Conservation (phyloP, 2,797 vertebrate genomes). For the Arrhamphus sclerolepis region DNA sequence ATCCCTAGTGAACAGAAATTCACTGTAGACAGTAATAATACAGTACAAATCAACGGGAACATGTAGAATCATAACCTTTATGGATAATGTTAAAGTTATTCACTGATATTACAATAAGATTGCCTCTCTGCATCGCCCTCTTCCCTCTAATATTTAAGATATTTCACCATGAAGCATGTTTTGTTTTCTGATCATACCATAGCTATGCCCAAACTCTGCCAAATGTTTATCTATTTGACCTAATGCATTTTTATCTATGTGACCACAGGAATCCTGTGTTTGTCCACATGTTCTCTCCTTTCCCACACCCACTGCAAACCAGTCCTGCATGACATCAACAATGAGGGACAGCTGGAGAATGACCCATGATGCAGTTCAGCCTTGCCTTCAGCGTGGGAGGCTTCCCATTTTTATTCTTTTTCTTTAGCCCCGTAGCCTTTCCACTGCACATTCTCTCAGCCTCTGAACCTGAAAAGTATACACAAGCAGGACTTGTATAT, state of each 20-base stretch:
- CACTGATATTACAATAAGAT: not conserved
- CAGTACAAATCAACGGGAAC: too few species aligned
- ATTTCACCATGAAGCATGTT: not conserved
- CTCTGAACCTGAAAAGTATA: slow-evolving; percentile 69
- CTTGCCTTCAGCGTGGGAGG: slow-evolving; percentile 66
- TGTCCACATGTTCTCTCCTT: slow-evolving; percentile 48
- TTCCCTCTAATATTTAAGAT: not conserved
- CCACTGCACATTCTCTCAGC: slow-evolving; percentile 51
- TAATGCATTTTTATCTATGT: slow-evolving; percentile 33
- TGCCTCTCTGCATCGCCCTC: not conserved
- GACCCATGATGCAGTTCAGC: slow-evolving; percentile 69
- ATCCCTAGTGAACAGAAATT: too few species aligned
- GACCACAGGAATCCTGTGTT: slow-evolving; percentile 51
- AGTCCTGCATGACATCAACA: slow-evolving; percentile 67
- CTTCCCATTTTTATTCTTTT: slow-evolving; percentile 46
- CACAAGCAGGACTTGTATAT: slow-evolving; percentile 73
- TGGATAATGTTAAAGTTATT: too few species aligned
- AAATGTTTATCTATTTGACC: slow-evolving; percentile 26
- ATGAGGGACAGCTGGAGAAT: slow-evolving; percentile 73
- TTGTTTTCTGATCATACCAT: slow-evolving; percentile 5
- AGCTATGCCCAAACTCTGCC: slow-evolving; percentile 13
- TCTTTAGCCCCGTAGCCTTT: slow-evolving; percentile 22
- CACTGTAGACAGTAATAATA: too few species aligned
- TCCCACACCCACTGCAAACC: slow-evolving; percentile 47
- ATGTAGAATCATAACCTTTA: too few species aligned